A percentile compares a stretch with the other conserved stretches of the same genome.
These are phyloP conservation scores for Penelope pileata DNA, from an alignment of 2,113 vertebrate species.

Conservation along the genomic window DNA sequence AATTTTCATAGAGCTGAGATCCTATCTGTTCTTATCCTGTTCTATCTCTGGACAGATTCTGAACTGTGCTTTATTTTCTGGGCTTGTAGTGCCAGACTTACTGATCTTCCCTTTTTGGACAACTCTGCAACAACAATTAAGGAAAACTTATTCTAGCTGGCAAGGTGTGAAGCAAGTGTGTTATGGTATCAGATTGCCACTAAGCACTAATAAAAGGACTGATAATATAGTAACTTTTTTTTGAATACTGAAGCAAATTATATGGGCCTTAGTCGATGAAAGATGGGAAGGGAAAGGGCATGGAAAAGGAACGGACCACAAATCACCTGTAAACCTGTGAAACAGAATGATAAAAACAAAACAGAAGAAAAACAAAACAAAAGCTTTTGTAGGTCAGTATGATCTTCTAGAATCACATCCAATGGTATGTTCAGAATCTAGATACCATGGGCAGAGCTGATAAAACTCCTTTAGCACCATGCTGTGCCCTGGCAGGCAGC, in stretches of 20 bases:
- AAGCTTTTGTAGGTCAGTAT: not conserved
- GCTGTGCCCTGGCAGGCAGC: not conserved
- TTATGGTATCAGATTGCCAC: not conserved
- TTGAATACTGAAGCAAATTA: not conserved
- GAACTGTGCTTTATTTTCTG: not conserved
- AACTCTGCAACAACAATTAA: not conserved
- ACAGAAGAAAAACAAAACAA: not conserved
- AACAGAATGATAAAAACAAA: no score
- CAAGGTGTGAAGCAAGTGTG: constrained; percentile 46
- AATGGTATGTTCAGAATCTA: not conserved
- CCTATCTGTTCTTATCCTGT: not conserved
- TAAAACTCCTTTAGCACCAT: not conserved
- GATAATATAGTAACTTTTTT: constrained; percentile 12
- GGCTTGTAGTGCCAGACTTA: not conserved
- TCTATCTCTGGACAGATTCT: not conserved
- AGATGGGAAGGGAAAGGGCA: not conserved
- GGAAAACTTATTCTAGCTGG: not conserved
- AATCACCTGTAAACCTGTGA: not conserved
- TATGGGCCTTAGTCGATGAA: not conserved
- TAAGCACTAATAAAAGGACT: constrained; percentile 39
- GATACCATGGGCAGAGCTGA: not conserved
- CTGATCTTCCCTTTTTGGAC: not conserved
- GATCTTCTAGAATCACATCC: not conserved
- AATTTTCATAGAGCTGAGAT: not conserved
- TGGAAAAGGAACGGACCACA: not conserved